Evolutionary conservation across 1,140 invertebrate species (phyloP).

Genomic region (Rhyacophila brunnea): DNA sequence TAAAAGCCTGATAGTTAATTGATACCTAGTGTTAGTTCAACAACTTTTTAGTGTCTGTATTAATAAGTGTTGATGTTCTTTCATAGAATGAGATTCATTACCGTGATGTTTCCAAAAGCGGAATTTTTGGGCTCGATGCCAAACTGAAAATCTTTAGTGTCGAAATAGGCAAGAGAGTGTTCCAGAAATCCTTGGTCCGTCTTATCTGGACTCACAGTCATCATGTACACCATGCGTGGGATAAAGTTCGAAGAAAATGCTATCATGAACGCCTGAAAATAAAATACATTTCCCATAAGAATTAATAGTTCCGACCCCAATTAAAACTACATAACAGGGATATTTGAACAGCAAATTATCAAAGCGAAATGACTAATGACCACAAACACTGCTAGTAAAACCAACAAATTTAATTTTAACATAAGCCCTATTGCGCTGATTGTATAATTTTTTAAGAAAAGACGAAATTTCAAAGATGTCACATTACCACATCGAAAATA

Average conservation of each 20-base stretch:
- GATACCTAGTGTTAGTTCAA: too few species aligned
- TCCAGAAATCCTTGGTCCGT: constrained; percentile 78
- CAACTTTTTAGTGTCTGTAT: too few species aligned
- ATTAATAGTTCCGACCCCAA: not conserved
- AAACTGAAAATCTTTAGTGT: constrained; percentile 67
- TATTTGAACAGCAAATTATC: too few species aligned
- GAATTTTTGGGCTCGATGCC: constrained; percentile 41
- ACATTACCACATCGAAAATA: too few species aligned
- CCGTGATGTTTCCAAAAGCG: constrained; percentile 18
- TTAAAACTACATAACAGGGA: not conserved
- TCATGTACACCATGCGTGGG: constrained; percentile 84
- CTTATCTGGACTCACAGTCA: constrained; percentile 58
- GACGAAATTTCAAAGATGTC: too few species aligned
- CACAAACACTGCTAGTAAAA: too few species aligned
- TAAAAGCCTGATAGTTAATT: too few species aligned
- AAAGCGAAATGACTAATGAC: too few species aligned
- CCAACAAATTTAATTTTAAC: too few species aligned
- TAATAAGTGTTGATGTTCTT: too few species aligned
- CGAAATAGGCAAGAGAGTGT: constrained; percentile 79
- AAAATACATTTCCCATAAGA: not conserved
- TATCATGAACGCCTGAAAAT: constrained; percentile 57
- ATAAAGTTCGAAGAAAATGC: constrained; percentile 98
- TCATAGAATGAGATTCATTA: constrained; percentile 7
- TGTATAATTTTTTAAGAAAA: too few species aligned
- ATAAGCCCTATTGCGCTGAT: too few species aligned